A percentile compares a stretch with the other conserved stretches of the same genome.
phyloP scores from a whole-genome alignment of 2,888 invertebrate species.

The Scaptomyza caliginosa region DNA sequence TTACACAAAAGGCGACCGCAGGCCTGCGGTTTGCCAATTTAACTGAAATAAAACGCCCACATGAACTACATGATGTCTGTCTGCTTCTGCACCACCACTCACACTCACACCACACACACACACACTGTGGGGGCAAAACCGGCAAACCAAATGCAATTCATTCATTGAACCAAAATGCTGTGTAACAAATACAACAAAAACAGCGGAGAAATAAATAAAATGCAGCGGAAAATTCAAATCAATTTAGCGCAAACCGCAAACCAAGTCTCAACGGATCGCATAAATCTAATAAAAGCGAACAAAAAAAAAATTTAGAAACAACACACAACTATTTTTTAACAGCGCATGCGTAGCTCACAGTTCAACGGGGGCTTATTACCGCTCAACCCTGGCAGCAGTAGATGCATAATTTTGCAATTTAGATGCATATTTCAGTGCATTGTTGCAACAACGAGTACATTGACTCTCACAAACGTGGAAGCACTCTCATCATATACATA shows the following conservation, averaged over 20 bases:
- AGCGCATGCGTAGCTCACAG: conserved; percentile 55
- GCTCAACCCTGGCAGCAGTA: conserved; percentile 16
- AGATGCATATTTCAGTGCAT: conserved; percentile 44
- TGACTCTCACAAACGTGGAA: conserved; percentile 24
- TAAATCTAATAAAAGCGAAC: conserved; percentile 74
- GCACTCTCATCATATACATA: conserved; percentile 20
- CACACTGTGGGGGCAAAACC: conserved; percentile 72
- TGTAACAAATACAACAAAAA: conserved; percentile 16
- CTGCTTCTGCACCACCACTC: conserved; percentile 26
- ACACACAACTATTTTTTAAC: conserved; percentile 19
- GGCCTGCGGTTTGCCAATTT: conserved; percentile 74
- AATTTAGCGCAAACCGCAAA: conserved; percentile 67
- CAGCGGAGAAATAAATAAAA: conserved; percentile 25
- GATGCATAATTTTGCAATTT: conserved; percentile 74
- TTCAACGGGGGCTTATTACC: conserved; percentile 6
- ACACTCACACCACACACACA: conserved; percentile 5
- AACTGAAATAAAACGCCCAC: conserved; percentile 78
- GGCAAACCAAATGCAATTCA: conserved; percentile 66
- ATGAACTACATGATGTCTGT: conserved; percentile 48
- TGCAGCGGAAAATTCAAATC: conserved; percentile 74
- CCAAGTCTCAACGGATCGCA: conserved; percentile 40
- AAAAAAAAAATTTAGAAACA: not conserved
- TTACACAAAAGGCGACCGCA: conserved; percentile 30
- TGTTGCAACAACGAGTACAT: conserved; percentile 49
- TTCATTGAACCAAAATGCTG: conserved; percentile 51